Conservation (phyloP, 92 coral and sea anemone species). For the Heliopora coerulea region DNA sequence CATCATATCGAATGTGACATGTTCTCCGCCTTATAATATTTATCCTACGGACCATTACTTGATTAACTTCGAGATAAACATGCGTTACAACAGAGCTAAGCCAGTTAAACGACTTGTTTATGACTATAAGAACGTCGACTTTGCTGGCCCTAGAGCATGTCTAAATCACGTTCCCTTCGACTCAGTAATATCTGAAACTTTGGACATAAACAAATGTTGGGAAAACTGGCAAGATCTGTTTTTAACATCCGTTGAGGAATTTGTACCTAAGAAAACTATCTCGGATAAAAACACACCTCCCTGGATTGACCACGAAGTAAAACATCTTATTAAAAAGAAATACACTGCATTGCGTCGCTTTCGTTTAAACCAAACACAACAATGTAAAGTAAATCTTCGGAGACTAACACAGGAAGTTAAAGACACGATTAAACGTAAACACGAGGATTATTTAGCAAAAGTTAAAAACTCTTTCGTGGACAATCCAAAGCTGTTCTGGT, state of each 20-base stretch:
- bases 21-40: background rate
- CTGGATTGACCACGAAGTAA: constrained; percentile 62
- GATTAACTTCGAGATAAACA: constrained; percentile 2
- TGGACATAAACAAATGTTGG: constrained; percentile 3
- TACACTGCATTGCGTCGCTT: constrained; percentile 21
- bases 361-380: constrained; percentile 15
- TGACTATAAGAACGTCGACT: background rate
- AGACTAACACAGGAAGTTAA: constrained; percentile 15
- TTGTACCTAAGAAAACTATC: constrained; percentile 48
- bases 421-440: constrained; percentile 32
- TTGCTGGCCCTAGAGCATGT: background rate
- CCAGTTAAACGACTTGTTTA: background rate
- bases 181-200: background rate
- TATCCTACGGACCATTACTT: constrained; percentile 9
- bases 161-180: background rate
- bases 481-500: constrained; percentile 1
- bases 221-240: too few species aligned
- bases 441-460: constrained; percentile 24
- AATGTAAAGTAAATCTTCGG: constrained; percentile 18
- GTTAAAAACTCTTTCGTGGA: constrained; percentile 23
- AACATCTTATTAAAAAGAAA: constrained; percentile 27
- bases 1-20: background rate
- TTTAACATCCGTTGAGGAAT: constrained; percentile 49
- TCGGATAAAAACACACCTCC: constrained; percentile 62
- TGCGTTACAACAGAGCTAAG: background rate